These are phyloP conservation scores for Polydrusus cervinus DNA, from an alignment of 2,888 invertebrate genomes.

Conservation along the genomic window DNA sequence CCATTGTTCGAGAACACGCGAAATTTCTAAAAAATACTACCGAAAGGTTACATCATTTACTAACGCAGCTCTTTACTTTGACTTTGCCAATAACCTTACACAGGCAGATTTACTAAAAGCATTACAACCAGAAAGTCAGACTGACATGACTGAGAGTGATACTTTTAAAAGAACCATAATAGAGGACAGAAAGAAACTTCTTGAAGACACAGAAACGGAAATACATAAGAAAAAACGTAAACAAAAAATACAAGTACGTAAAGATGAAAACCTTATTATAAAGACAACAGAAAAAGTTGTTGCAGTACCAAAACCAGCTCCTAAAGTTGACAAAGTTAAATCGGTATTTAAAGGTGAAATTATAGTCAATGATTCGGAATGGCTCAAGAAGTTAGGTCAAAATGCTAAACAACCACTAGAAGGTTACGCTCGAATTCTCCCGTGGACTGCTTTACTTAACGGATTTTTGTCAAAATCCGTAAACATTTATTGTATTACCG, in stretches of 20 bases:
- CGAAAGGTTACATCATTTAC: not conserved
- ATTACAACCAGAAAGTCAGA: slow-evolving; percentile 7
- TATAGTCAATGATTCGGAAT: slow-evolving; percentile 57
- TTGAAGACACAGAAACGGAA: slow-evolving; percentile 11
- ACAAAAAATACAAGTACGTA: slow-evolving; percentile 44
- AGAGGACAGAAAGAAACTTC: slow-evolving; percentile 24
- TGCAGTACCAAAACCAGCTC: not conserved
- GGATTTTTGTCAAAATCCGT: slow-evolving; percentile 58
- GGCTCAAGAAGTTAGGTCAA: slow-evolving; percentile 57
- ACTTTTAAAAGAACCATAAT: slow-evolving; percentile 27
- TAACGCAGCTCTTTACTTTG: slow-evolving; percentile 18
- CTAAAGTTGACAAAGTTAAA: slow-evolving; percentile 8
- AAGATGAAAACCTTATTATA: slow-evolving; percentile 15
- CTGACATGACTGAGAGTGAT: slow-evolving; percentile 26
- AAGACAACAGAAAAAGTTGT: not conserved
- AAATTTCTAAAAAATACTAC: slow-evolving; percentile 24
- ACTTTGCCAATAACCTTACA: slow-evolving; percentile 54
- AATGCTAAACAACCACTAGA: slow-evolving; percentile 53
- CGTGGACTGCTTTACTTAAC: slow-evolving; percentile 61
- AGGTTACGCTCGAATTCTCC: slow-evolving; percentile 61
- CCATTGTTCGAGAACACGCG: slow-evolving; percentile 46
- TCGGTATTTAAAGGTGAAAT: slow-evolving; percentile 60
- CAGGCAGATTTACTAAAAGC: slow-evolving; percentile 51
- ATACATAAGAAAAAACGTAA: slow-evolving; percentile 43
- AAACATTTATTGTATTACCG: slow-evolving; percentile 62